These are phyloP conservation scores for Leiothrix lutea DNA, from an alignment of 2,113 vertebrate species.

Conservation along the genomic window DNA sequence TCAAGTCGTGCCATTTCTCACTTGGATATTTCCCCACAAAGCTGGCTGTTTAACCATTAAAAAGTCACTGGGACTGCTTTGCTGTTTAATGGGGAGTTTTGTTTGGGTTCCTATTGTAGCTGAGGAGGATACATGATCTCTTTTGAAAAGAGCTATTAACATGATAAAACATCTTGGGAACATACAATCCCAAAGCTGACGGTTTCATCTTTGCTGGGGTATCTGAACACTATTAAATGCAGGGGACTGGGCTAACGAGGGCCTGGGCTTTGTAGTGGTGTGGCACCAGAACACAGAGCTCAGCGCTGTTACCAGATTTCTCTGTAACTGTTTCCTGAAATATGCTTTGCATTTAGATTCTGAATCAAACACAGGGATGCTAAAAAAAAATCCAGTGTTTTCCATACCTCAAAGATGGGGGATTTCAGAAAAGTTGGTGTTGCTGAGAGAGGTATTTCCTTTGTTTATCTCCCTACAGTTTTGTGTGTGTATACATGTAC, in stretches of 20 bases:
- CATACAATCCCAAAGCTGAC: neutral
- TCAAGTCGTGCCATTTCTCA: conserved; percentile 38
- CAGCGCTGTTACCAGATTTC: neutral
- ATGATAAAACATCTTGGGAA: conserved; percentile 36
- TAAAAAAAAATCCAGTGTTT: conserved; percentile 27
- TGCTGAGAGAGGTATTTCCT: neutral
- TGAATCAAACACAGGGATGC: conserved; percentile 20
- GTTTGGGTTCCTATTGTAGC: neutral
- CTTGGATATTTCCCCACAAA: conserved; percentile 27
- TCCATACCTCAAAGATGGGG: neutral
- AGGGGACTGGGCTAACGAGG: neutral
- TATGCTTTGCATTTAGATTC: conserved; percentile 56
- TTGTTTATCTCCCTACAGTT: neutral
- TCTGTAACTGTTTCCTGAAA: conserved; percentile 60
- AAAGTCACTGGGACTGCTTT: neutral
- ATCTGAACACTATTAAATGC: neutral
- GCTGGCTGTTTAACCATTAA: conserved; percentile 1
- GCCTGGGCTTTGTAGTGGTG: conserved; percentile 44
- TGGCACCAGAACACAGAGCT: conserved; percentile 50
- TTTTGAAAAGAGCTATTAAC: conserved; percentile 39
- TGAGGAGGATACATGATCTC: conserved; percentile 25
- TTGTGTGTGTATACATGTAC: neutral
- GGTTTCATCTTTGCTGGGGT: conserved; percentile 16
- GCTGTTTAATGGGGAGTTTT: conserved; percentile 13
- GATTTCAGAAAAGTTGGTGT: neutral